Conservation (phyloP, 2,888 invertebrate species). For the Eledone cirrhosa region DNA sequence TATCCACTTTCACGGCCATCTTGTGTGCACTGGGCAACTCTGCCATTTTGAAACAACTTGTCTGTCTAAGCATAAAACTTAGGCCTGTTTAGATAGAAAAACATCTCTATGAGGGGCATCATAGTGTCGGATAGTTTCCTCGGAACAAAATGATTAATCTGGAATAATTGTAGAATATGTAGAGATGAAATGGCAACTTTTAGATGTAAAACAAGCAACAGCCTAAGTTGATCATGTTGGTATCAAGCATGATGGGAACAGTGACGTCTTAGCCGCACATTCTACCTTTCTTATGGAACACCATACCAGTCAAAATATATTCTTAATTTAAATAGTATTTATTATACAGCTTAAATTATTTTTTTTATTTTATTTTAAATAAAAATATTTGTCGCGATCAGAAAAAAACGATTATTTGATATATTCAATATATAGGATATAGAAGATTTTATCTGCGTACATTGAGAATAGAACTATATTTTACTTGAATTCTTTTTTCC, state of each 20-base stretch:
- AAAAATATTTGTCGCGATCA: neutral
- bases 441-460: no score
- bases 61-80: constrained; percentile 28
- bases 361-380: neutral
- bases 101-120: constrained; percentile 26
- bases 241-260: constrained; percentile 17
- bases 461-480: no score
- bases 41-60: constrained; percentile 40
- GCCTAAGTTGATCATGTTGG: constrained; percentile 22
- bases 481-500: no score
- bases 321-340: neutral
- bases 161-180: constrained; percentile 12
- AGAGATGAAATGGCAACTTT: constrained; percentile 3
- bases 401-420: neutral
- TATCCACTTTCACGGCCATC: constrained; percentile 52
- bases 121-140: constrained; percentile 4
- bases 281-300: neutral
- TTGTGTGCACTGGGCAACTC: constrained; percentile 47
- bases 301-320: neutral
- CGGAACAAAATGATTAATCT: neutral
- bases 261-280: constrained; percentile 20
- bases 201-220: constrained; percentile 27
- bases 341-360: neutral
- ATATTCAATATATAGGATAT: no score
- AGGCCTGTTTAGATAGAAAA: constrained; percentile 27